Conservation (phyloP, 1,140 invertebrate genomes). For the Cepaea nemoralis region DNA sequence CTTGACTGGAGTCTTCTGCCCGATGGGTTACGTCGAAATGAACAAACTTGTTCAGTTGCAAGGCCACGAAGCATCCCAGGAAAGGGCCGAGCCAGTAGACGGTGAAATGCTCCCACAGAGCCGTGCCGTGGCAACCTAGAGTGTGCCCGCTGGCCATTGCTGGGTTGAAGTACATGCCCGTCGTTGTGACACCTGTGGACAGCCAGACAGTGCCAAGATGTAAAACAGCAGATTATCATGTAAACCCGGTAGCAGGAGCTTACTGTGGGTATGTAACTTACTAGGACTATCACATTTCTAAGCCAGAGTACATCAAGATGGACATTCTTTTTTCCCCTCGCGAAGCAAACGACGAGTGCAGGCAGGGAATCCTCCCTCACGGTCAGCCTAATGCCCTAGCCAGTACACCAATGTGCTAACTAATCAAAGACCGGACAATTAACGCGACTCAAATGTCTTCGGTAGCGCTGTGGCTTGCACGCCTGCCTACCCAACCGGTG, state of each 20-base stretch:
- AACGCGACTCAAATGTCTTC: too few relatives aligned
- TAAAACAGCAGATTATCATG: background rate
- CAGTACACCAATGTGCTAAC: too few relatives aligned
- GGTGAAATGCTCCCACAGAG: constrained; percentile 83
- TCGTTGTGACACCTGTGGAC: constrained; percentile 87
- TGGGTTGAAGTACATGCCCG: constrained; percentile 93
- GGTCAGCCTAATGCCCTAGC: too few relatives aligned
- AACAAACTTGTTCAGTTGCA: constrained; percentile 41
- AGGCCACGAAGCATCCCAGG: constrained; percentile 74
- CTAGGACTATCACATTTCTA: too few relatives aligned
- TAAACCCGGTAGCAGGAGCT: too few relatives aligned
- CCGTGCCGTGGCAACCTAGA: constrained; percentile 86
- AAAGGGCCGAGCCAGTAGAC: constrained; percentile 91
- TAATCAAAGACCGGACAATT: too few relatives aligned
- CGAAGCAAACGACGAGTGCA: too few relatives aligned
- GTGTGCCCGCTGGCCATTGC: constrained; percentile 88
- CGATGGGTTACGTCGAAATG: constrained; percentile 51
- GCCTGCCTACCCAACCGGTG: too few relatives aligned
- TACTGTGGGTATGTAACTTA: too few relatives aligned
- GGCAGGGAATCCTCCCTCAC: too few relatives aligned
- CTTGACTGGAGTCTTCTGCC: background rate
- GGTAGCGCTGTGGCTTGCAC: too few relatives aligned
- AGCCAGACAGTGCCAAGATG: background rate
- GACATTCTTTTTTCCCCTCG: too few relatives aligned
- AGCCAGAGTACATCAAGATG: background rate